These are phyloP conservation scores for Silvanus unidentatus DNA, from an alignment of 2,888 invertebrate genomes.

Conservation along the genomic window DNA sequence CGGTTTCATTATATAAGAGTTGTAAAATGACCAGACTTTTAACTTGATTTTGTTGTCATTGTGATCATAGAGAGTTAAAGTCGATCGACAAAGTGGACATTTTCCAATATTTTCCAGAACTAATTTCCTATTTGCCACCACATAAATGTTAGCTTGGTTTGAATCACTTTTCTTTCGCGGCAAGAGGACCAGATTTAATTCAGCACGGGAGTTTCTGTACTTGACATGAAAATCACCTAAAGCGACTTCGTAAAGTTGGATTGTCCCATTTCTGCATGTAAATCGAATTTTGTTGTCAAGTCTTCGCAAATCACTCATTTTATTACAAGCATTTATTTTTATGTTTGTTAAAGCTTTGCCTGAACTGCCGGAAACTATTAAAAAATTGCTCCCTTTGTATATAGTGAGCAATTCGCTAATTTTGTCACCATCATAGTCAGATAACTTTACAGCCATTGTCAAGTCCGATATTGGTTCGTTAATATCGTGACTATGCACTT, in stretches of 20 bases:
- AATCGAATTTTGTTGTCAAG: slow-evolving; percentile 35
- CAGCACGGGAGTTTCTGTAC: too few species aligned
- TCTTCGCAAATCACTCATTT: slow-evolving; percentile 14
- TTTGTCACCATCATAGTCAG: slow-evolving; percentile 67
- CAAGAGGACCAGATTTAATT: too few species aligned
- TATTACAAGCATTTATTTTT: slow-evolving; percentile 20
- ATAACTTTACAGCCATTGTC: slow-evolving; percentile 65
- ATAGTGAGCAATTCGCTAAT: slow-evolving; percentile 62
- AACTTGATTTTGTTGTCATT: slow-evolving; percentile 46
- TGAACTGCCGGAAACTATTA: slow-evolving; percentile 64
- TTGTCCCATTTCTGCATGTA: slow-evolving; percentile 55
- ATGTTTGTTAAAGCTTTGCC: slow-evolving; percentile 63
- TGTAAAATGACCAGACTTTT: slow-evolving; percentile 55
- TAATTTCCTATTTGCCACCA: slow-evolving; percentile 59
- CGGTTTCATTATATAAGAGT: slow-evolving; percentile 68
- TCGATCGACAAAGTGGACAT: slow-evolving; percentile 65
- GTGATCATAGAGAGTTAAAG: slow-evolving; percentile 53
- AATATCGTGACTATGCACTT: slow-evolving; percentile 53
- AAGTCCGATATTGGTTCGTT: slow-evolving; percentile 53
- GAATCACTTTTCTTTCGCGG: not conserved
- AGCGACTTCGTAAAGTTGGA: too few species aligned
- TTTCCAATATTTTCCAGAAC: slow-evolving; percentile 64
- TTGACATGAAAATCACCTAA: too few species aligned
- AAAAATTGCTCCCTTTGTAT: slow-evolving; percentile 49
- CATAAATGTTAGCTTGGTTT: too few species aligned